Evolutionary conservation across 2,888 invertebrate species (phyloP).

Genomic region (Spialia ferax): DNA sequence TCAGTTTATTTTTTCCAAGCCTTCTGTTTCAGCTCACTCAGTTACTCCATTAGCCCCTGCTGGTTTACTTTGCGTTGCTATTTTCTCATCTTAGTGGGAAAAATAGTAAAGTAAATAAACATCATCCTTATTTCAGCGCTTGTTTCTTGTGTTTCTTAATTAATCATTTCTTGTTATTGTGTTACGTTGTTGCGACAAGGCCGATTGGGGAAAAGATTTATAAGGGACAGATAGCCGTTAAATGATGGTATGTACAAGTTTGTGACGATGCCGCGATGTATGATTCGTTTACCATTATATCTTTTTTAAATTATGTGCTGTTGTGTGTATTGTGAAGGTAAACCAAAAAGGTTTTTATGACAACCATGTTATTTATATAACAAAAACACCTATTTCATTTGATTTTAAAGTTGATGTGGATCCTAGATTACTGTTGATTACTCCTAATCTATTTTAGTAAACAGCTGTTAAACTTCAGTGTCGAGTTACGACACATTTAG

Average conservation of each 20-base stretch:
- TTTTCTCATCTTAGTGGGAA: conserved; percentile 56
- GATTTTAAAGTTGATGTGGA: no score
- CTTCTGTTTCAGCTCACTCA: conserved; percentile 84
- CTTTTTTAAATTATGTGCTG: not conserved
- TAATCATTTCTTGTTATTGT: conserved; percentile 34
- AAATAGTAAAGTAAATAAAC: conserved; percentile 52
- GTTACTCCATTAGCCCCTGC: conserved; percentile 82
- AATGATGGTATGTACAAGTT: not conserved
- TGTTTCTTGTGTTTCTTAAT: conserved; percentile 37
- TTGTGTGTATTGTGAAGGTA: no score
- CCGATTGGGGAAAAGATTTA: conserved; percentile 18
- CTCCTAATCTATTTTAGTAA: no score
- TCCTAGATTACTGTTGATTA: no score
- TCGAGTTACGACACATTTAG: no score
- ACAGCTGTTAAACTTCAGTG: no score
- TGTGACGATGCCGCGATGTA: not conserved
- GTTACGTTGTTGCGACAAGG: conserved; percentile 26
- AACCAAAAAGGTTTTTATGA: no score
- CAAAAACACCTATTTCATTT: no score
- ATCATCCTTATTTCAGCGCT: conserved; percentile 42
- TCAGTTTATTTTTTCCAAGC: conserved; percentile 67
- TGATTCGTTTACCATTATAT: no score
- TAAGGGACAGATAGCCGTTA: conserved; percentile 17
- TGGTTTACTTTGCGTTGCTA: conserved; percentile 67
- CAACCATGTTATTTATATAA: no score